Evolutionary conservation across 2,888 invertebrate species (phyloP), one percentile per base, ranked within the genome.

Genomic region (Spilosoma lubricipeda): DNA sequence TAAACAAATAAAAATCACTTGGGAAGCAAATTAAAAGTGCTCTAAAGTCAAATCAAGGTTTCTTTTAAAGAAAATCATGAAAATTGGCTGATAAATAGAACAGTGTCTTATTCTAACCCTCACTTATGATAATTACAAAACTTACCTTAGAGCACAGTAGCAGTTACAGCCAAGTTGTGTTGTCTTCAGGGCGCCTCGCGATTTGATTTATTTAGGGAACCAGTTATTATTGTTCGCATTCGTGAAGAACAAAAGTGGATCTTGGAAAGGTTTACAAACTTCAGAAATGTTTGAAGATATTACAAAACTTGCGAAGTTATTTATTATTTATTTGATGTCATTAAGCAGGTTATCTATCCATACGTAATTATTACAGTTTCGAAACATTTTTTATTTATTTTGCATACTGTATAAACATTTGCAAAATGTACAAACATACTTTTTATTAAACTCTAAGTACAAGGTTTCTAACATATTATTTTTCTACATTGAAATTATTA

Each of bases 61-160:
- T 59, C 75, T 74, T 68, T 45, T 76, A 76, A 73, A 77, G 71
- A 33, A 76, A 71, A 78, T 78, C 75, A 72, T 80, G 82, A 77
- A 79, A 84, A 85, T 84, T 72, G 75, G 84, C 85, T 87, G 88
- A 80, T 83, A 87, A n/a, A 88, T 89, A 81, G 80, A 86, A 87
- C 77, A 82, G 85, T 88, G 89, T 27, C 89, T 91, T 91, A 91
- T 39, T 77, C 89, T 92, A 93, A 84, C 79, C 90, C 91, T 93
- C 93, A 91, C 94, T 94, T 94, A 95, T 82, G 85, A 90, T 90
- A 92, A 87, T 90, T 90, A 91, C 84, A 93, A 92, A 93, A 92
- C 89, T 91, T 91, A 93, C 88, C 86, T 89, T 90, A 89, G 86
- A 87, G 88, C 89, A 90, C 88, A 89, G 90, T 87, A 87, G 65